Base-by-base conservation (phyloP, 2,113 vertebrate species). In the Mastomys coucha region DNA sequence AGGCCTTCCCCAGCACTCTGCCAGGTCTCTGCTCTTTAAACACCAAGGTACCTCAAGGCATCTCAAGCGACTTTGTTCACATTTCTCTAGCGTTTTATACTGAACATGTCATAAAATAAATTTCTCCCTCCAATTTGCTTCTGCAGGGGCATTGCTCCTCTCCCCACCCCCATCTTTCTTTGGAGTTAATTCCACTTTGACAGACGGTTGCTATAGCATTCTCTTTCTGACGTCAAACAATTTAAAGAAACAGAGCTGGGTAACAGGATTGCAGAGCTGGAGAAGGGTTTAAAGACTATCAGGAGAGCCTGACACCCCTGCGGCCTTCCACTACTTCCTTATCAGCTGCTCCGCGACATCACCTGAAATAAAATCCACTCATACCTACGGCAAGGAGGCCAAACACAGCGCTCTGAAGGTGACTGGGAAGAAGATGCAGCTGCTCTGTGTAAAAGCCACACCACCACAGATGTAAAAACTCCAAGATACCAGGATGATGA, bases 191-290 rank as follows among this genome's bases (percentile, higher is more conserved):
- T 97, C 97, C 98, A 98, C 98, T 98, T 98, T 98, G 98, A 98
- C 98, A 98, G 98, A 97, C 98, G 97, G 98, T 99, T 99, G 98
- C 99, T 98, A 98, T 98, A 99, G 98, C 98, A 98, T 94, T 98
- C 95, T 97, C 58, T 96, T 96, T 98, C 98, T 98, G 98, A 98
- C 98, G 98, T 99, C 98, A 99, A 98, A 94, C 97, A 96, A 85
- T 98, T 98, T 98, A 98, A 98, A 98, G 98, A 96, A 96, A 98
- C 97, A 97, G 98, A 86, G 85, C 96, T 93, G 91, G 76, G 93
- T 82, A 95, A 88, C 49, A 65, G 93, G 95, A 86, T 36, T 93
- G 96, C 95, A 94, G 91, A 90, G 86, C 93, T 8, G 42, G 31
- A 94, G 86, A 60, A 93, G 88, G 91, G 67, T 89, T 96, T 70